Base-by-base conservation (phyloP, 1,140 invertebrate species). In the Pogonognathellus flavescens region DNA sequence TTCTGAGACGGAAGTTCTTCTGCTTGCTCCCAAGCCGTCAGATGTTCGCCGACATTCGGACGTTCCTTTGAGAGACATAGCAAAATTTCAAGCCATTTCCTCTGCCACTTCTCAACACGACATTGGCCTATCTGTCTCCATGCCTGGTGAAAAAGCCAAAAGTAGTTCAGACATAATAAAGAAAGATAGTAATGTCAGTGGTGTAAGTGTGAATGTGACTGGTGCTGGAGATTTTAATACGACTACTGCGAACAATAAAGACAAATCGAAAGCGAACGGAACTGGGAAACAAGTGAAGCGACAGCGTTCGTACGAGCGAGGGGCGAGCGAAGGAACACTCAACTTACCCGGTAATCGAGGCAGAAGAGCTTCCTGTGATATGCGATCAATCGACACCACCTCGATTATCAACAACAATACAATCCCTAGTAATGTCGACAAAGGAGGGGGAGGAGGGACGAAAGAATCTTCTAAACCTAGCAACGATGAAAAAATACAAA, bases 11-110 rank as follows among this genome's bases (percentile, higher is more conserved):
- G 88, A 89, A 86, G 88, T 89, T 9, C 83, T 89, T n/a, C 85
- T 89, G 0, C 84, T 89, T 2, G 88, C 88, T 16, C 88, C 88
- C 31, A 89, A 89, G 53, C 84, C 88, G 14, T 86, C 84, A 16
- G 88, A 89, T 62, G 88, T 89, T 41, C 88, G 88, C 9, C 85
- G 88, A 41, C 88, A 89, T 50, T 89, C 88, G 16, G 88, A 89
- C 49, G 88, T 89, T 14, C 88, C 88, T 49, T 85, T 89, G 14
- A 66, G 88, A 50, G 88, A 89, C 41, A 89, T 89, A 84, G 83
- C 83, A 66, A 89, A 89, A 76, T 89, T 89, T 81, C 87, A 89
- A 80, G 86, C 84, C 9, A 84, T 88, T 70, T 84, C 84, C 50
- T 8, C 84, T 18, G 86, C 88, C 5, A 82, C 87, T 1, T 87